Base-by-base conservation (phyloP, 2,888 invertebrate species). In the Drosophila pseudotakahashii region DNA sequence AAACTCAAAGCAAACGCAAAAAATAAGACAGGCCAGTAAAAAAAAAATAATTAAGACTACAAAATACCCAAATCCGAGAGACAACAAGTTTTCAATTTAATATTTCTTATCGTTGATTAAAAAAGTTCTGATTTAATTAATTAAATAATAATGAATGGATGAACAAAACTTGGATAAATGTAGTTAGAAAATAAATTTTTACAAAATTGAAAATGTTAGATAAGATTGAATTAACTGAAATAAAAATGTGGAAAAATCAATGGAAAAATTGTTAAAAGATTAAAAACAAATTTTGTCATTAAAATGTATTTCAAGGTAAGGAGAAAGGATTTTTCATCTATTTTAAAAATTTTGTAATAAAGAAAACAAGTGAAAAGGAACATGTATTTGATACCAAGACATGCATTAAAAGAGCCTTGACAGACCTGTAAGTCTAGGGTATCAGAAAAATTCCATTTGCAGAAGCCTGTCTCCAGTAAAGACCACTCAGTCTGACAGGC, bases 1-100 rank as follows among this genome's bases (percentile, higher is more conserved):
- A 57, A 72, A 57, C 51, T 32, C 73, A 60, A 60, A 61, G 59
- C 42, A 66, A 63, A 42, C 59, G 16, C 54, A 19, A 39, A 42
- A 50, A 26, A 45, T 14, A 16, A 36, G 32, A 26, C 32, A 30
- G 45, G 19, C 11, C 3, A n/a, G 54, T 26, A 26, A 4, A 26
- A 5, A 26, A 19, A 9, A 11, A 11, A 16, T 19, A 3, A n/a
- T n/a, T 4, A 11, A 2, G 36, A 23, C 62, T 23, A 11, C 3
- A n/a, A 23, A 3, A 37, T 51, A 61, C 52, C 58, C 39, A 36
- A 36, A 10, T 9, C 14, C 0, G n/a, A 26, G 1, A 26, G 26
- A 4, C 26, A 26, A 26, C 2, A 19, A 0, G 6, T 26, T 26
- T 26, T 26, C 6, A 26, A 26, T 26, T 26, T 26, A 26, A 26